Evolutionary conservation across 2,113 vertebrate species (phyloP), one percentile per base, ranked within the genome.

Genomic region (Syngnathoides biaculeatus): DNA sequence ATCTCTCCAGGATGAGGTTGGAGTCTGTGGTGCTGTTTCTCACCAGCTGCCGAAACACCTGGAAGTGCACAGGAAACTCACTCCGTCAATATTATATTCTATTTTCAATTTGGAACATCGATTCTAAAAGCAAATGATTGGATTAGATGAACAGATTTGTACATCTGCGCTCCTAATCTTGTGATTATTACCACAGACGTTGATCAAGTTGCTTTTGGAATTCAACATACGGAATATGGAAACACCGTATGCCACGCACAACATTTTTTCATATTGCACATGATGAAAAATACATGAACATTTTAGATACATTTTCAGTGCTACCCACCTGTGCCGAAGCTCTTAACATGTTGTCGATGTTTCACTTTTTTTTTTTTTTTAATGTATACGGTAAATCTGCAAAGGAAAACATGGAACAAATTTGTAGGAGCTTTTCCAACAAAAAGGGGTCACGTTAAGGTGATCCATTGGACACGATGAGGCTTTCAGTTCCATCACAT

Each of bases 1-100:
- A 98, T 93, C 95, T 92, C 79, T 98, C 95, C 0, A 98, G 91
- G 61, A 95, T 90, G 66, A 96, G 64, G 0, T 77, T 91, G 64
- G 72, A 5, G 3, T 92, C 87, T 52, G 94, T 92, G 62, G 91
- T 92, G 0, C 79, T 79, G 76, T 85, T 85, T 77, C 96, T 93
- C 65, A 94, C 90, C 74, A 90, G 85, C 68, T 95, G 95, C 26
- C 78, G 89, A 26, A 97, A 66, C 20, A 96, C 87, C 96, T 99
- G 81, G 8, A 57, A 11, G 11, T 58, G 9, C 50, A 2, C 13
- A 40, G 15, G 2, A 40, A 38, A 30, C 22, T 47, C 12, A 19
- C 4, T 17, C 17, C 45, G 20, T 47, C 45, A 19, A 17, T 17
- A 42, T 2, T 13, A 15, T 17, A 15, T 17, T 6, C 1, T 14